phyloP scores from a whole-genome alignment of 2,888 invertebrate species.

The Apoda limacodes region DNA sequence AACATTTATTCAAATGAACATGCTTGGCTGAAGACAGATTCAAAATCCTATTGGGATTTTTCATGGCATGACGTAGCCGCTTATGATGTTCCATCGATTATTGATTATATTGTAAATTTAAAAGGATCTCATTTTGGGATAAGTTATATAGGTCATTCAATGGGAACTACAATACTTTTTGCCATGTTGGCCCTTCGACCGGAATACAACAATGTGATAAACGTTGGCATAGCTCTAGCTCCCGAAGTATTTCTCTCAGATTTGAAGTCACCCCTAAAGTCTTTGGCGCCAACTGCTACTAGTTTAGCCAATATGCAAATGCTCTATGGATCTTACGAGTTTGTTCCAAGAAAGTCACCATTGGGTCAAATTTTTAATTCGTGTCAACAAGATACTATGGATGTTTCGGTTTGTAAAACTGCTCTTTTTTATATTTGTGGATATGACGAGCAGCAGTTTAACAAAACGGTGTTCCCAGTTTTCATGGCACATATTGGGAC shows the following conservation, averaged over 20 bases:
- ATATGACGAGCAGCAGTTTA: slow-evolving; percentile 75
- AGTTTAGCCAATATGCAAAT: slow-evolving; percentile 71
- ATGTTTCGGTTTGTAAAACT: slow-evolving; percentile 75
- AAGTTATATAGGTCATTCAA: slow-evolving; percentile 90
- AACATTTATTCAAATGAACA: slow-evolving; percentile 81
- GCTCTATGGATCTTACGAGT: slow-evolving; percentile 76
- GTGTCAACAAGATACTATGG: slow-evolving; percentile 63
- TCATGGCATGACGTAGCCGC: slow-evolving; percentile 92
- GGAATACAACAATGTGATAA: slow-evolving; percentile 74
- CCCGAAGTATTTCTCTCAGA: slow-evolving; percentile 77
- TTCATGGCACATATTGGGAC: slow-evolving; percentile 78
- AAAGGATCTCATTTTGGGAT: slow-evolving; percentile 42
- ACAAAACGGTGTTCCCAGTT: slow-evolving; percentile 75
- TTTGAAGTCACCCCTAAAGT: slow-evolving; percentile 73
- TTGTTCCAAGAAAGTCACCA: slow-evolving; percentile 74
- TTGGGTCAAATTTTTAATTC: slow-evolving; percentile 68
- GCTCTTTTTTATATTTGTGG: slow-evolving; percentile 79
- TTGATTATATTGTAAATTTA: slow-evolving; percentile 71
- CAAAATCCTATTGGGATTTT: slow-evolving; percentile 76
- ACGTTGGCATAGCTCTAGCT: slow-evolving; percentile 75
- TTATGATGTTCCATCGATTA: slow-evolving; percentile 86
- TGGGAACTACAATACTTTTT: slow-evolving; percentile 86
- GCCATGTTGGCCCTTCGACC: slow-evolving; percentile 76
- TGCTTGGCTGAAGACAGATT: slow-evolving; percentile 56
- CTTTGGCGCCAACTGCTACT: slow-evolving; percentile 73